Base-by-base conservation (phyloP, 2,888 invertebrate species). In the Dermolepida albohirtum region DNA sequence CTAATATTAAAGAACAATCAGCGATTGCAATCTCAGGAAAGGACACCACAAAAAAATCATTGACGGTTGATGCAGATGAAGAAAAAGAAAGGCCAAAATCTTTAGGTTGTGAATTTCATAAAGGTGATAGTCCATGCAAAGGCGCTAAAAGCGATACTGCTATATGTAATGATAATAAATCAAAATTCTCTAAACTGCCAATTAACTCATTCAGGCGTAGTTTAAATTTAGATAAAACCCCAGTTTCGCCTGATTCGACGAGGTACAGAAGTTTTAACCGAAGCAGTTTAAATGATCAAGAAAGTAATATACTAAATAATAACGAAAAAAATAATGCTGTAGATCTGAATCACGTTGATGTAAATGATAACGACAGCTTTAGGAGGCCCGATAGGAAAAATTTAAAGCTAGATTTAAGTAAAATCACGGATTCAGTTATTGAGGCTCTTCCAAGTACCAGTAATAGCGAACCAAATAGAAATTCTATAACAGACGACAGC, bases 351-450 rank as follows among this genome's bases (percentile, higher is more conserved):
- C 49, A 62, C 43, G 54, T 43, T 34, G 62, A 59, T 27, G 16
- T 64, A 22, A 67, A 68, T 12, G 65, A 68, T 14, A 66, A 66
- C 52, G 66, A 49, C 12, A 67, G 64, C 27, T 50, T 50, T 12
- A 70, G 67, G 29, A 76, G 75, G 67, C 74, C 77, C 5, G 78
- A 85, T 69, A 81, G 84, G 16, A 85, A 83, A 72, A 87, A 87
- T 74, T 84, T 90, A 74, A 88, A 88, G 81, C 83, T 90, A 78
- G 90, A 91, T 79, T 86, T 91, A 78, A 86, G 86, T 73, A 86
- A 73, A 63, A 71, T 72, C 17, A 69, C 76, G 8, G 41, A 51
- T 70, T 29, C 70, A 65, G 51, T 64, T 70, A 47, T 65, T 52
- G 29, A 73, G 70, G 22, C 62, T 52, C 52, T 67, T 59, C 59